Base-by-base conservation (phyloP, 2,888 invertebrate genomes). In the Caenorhabditis drosophilae region DNA sequence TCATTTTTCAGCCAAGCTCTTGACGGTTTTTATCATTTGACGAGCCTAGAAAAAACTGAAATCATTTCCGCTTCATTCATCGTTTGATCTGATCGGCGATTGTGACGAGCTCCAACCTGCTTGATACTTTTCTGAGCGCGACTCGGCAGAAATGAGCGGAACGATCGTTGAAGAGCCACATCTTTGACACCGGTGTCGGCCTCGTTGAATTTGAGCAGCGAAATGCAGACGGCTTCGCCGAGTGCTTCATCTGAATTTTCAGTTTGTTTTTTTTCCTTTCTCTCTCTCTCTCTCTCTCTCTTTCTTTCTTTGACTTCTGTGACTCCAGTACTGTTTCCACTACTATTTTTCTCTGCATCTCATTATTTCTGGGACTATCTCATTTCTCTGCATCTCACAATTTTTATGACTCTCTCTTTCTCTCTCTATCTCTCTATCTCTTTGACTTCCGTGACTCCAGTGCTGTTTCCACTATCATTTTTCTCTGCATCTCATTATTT, bases 211-310 rank as follows among this genome's bases (percentile, higher is more conserved):
- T 55, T 55, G 27, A 64, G 45, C 20, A 64, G 34, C 9, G 64
- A 54, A 12, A 44, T 44, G 40, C 58, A 54, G 18, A 69, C 46
- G 12, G 69, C 54, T 45, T 69, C 69, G n/a, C 69, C 69, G 4
- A 69, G 53, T 9, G 64, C 54, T 49, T 69, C 69, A 31, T 69
- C 69, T 69, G 55, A n/a, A 67, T 46, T 9, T n/a, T n/a, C n/a
- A n/a, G n/a, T n/a, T n/a, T n/a, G n/a, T n/a, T n/a, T n/a, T n/a
- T n/a, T n/a, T n/a, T n/a, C n/a, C n/a, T n/a, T n/a, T n/a, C n/a
- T n/a, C n/a, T n/a, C n/a, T n/a, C n/a, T n/a, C n/a, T n/a, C n/a
- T n/a, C n/a, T n/a, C n/a, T n/a, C n/a, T n/a, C n/a, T n/a, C n/a
- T n/a, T n/a, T n/a, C n/a, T n/a, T n/a, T n/a, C n/a, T n/a, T n/a